These are phyloP conservation scores for Machimus rusticus DNA, from an alignment of 2,888 invertebrate genomes.

Conservation along the genomic window DNA sequence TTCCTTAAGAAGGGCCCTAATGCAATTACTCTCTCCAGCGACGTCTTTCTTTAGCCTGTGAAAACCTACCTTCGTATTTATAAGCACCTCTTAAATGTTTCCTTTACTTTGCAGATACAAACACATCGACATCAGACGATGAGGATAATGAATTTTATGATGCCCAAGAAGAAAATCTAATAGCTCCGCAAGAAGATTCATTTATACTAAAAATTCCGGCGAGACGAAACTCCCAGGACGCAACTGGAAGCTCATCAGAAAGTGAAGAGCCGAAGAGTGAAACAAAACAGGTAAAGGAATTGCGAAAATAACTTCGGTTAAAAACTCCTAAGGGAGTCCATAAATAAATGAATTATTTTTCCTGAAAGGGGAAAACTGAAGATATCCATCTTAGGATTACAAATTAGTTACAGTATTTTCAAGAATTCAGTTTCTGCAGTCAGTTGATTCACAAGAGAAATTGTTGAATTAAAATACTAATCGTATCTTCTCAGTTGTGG, in stretches of 20 bases:
- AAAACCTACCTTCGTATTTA: not conserved
- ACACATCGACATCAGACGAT: constrained; percentile 66
- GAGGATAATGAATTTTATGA: constrained; percentile 81
- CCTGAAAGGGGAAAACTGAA: not conserved
- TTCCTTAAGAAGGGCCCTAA: not conserved
- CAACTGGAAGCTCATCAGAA: constrained; percentile 63
- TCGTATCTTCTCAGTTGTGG: not conserved
- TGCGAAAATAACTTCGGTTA: constrained; percentile 31
- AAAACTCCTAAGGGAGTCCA: not conserved
- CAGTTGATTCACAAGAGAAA: not conserved
- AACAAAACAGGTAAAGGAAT: constrained; percentile 60
- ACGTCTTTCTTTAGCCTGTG: not conserved
- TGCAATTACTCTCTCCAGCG: not conserved
- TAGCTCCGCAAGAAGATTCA: constrained; percentile 59
- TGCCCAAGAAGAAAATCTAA: constrained; percentile 67
- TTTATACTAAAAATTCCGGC: constrained; percentile 72
- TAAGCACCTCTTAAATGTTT: not conserved
- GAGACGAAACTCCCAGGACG: constrained; percentile 62
- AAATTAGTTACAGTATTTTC: not conserved
- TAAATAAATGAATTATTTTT: not conserved
- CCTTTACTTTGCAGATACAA: constrained; percentile 51
- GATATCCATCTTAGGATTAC: not conserved
- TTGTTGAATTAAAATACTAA: not conserved
- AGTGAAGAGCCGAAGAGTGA: constrained; percentile 64
- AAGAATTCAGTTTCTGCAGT: not conserved